phyloP scores from a whole-genome alignment of 1,140 invertebrate genomes.

The Drosophila repletoides region DNA sequence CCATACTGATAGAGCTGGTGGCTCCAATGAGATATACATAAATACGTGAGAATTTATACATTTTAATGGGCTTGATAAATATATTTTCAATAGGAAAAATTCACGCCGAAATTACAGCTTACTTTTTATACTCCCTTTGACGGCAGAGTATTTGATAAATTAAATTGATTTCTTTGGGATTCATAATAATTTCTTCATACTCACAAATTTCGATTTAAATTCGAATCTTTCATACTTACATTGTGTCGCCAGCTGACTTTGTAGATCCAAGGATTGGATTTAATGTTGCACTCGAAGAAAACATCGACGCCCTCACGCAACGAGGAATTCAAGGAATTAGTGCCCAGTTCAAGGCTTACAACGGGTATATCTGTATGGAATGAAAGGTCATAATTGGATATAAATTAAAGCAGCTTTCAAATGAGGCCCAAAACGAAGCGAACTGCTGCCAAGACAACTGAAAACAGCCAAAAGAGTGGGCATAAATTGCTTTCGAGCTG shows the following conservation, averaged over 20 bases:
- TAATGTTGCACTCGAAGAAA: conserved; percentile 95
- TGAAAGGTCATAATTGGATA: neutral
- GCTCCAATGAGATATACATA: neutral
- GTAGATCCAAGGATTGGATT: conserved; percentile 93
- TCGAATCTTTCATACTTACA: conserved; percentile 85
- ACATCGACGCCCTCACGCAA: conserved; percentile 94
- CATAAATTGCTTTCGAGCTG: too few relatives aligned
- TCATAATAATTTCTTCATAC: neutral
- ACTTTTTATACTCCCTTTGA: too few relatives aligned
- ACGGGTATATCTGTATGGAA: conserved; percentile 88
- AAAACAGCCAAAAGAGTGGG: neutral
- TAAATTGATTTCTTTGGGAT: neutral
- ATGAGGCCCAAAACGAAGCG: neutral
- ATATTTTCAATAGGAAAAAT: too few relatives aligned
- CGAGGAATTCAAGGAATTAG: conserved; percentile 89
- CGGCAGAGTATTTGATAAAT: neutral
- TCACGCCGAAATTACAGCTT: too few relatives aligned
- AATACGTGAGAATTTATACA: too few relatives aligned
- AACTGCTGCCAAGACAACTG: conserved; percentile 8
- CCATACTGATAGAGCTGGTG: neutral
- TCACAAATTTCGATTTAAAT: neutral
- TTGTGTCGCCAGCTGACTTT: conserved; percentile 93
- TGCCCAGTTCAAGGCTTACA: conserved; percentile 89
- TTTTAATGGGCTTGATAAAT: too few relatives aligned
- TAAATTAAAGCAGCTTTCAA: neutral